Evolutionary conservation across 2,888 invertebrate species (phyloP), one percentile per base, ranked within the genome.

Genomic region (Cephus spinipes): DNA sequence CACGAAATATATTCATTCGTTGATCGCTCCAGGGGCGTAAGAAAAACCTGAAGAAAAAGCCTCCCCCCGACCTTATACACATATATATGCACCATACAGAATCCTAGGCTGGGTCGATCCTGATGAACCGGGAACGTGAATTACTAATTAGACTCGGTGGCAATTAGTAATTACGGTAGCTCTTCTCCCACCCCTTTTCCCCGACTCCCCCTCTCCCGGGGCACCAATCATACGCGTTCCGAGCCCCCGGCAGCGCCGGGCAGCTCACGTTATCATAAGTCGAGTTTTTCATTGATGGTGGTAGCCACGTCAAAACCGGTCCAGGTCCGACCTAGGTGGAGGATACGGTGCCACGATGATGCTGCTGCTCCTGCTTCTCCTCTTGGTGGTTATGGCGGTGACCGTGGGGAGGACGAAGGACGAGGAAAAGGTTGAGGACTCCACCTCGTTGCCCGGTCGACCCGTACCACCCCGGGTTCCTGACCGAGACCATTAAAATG

Each of bases 91-190:
- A 12, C 33, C 55, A 55, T 55, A 55, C 23, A 55, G 9, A 55
- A 23, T 55, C 55, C 23, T 55, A 76, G 76, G 78, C 76, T 80
- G 73, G 75, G 73, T 78, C 78, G 68, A 76, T 68, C 78, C 78
- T 76, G 76, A 78, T 76, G 78, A 78, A 76, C 78, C 78, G 34
- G 78, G 74, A 73, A 80, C 76, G 79, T 76, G 87, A 87, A 88
- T 88, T 85, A 84, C 86, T 90, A 90, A 90, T 90, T 89, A 87
- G 85, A 81, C 85, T 81, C 84, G 84, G 85, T 81, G 86, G 88
- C 89, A 89, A 90, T 89, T 90, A 87, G 87, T 89, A 90, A 90
- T 90, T 89, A 90, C 87, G 84, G 87, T 85, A 86, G 86, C 85
- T 77, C 79, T 77, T 75, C 74, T 76, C 77, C 73, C 74, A 71